These are phyloP conservation scores for Spodoptera exigua DNA, from an alignment of 2,888 invertebrate species.

Conservation along the genomic window DNA sequence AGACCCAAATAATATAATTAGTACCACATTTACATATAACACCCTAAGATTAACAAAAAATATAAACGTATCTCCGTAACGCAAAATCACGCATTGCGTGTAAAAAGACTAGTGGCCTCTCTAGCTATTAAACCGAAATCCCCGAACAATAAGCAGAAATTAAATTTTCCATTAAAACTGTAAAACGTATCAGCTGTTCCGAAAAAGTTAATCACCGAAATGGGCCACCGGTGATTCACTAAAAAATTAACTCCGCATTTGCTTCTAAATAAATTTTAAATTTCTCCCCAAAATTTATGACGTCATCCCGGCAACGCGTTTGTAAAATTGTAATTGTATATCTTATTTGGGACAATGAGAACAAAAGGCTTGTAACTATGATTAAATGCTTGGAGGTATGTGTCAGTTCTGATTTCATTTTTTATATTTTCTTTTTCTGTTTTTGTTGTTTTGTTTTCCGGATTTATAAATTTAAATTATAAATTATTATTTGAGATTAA, in stretches of 20 bases:
- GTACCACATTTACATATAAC: no score
- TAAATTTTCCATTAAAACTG: slow-evolving; percentile 62
- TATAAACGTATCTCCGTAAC: no score
- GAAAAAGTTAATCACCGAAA: slow-evolving; percentile 72
- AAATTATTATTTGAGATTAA: not conserved
- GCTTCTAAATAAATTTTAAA: slow-evolving; percentile 83
- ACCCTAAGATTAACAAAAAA: no score
- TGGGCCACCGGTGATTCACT: slow-evolving; percentile 77
- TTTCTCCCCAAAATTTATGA: slow-evolving; percentile 78
- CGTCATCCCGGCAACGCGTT: slow-evolving; percentile 66
- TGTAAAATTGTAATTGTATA: slow-evolving; percentile 75
- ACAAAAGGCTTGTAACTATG: slow-evolving; percentile 71
- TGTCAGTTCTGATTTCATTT: slow-evolving; percentile 43
- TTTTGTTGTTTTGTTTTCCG: slow-evolving; percentile 31
- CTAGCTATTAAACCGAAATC: slow-evolving; percentile 43
- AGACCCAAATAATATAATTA: no score
- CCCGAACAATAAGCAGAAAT: slow-evolving; percentile 59
- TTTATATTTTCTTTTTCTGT: slow-evolving; percentile 44
- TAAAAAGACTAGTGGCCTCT: slow-evolving; percentile 12
- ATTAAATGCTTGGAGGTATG: slow-evolving; percentile 59
- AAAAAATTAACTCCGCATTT: slow-evolving; percentile 81
- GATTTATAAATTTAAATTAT: not conserved
- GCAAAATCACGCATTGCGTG: no score
- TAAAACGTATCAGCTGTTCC: slow-evolving; percentile 57
- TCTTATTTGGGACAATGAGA: slow-evolving; percentile 76